phyloP scores from a whole-genome alignment of 1,140 invertebrate genomes.

The Thaumatotibia leucotreta region DNA sequence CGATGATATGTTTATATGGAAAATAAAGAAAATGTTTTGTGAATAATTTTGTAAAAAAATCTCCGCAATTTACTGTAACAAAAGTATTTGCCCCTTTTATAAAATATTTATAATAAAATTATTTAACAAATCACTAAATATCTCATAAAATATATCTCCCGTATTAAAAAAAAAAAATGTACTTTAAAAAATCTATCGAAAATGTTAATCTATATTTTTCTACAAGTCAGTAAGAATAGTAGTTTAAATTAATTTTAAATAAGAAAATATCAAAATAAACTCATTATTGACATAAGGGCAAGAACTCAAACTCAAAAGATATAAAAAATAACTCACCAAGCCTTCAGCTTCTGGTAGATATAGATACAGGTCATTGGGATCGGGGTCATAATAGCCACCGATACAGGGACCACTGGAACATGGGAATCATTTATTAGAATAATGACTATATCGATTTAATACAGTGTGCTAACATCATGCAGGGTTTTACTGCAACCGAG shows the following conservation, averaged over 20 bases:
- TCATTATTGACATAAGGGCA: background rate
- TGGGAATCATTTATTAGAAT: conserved; percentile 19
- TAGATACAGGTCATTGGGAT: conserved; percentile 85
- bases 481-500: too few species aligned
- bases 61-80: conserved; percentile 6
- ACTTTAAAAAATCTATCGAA: background rate
- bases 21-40: conserved; percentile 35
- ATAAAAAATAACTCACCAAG: conserved; percentile 53
- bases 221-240: background rate
- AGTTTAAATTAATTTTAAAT: background rate
- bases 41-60: conserved; percentile 10
- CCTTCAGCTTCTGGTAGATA: conserved; percentile 72
- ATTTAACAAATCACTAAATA: background rate
- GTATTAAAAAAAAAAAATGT: background rate
- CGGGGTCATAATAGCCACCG: conserved; percentile 95
- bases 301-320: background rate
- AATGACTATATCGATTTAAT: too few species aligned
- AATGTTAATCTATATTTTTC: background rate
- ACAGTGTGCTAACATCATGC: too few species aligned
- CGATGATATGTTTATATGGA: conserved; percentile 37
- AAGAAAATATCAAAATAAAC: conserved; percentile 6
- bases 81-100: background rate
- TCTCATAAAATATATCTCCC: too few species aligned
- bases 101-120: background rate
- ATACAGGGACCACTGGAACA: conserved; percentile 89